These are phyloP conservation scores for Psettodes erumei DNA, from an alignment of 2,113 vertebrate species.

Conservation along the genomic window DNA sequence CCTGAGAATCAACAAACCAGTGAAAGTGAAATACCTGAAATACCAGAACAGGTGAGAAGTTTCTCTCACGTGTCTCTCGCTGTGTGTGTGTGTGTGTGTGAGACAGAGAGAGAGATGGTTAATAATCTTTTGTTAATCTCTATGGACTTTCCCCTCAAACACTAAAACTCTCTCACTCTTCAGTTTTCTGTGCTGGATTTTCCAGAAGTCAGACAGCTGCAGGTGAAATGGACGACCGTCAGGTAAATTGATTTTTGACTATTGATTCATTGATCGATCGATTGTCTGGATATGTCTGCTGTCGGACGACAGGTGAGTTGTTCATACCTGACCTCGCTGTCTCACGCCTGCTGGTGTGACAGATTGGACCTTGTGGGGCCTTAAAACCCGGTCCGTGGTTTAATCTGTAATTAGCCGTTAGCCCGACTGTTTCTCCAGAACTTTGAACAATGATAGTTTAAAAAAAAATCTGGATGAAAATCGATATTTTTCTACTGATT, in stretches of 20 bases:
- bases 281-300: too few species aligned
- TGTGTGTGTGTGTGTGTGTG: neutral
- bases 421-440: too few species aligned
- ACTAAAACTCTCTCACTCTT: neutral
- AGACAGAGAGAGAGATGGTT: conserved; percentile 11
- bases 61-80: neutral
- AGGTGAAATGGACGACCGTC: conserved; percentile 38
- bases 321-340: too few species aligned
- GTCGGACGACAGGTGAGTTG: too few species aligned
- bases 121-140: conserved; percentile 49
- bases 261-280: too few species aligned
- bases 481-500: too few species aligned
- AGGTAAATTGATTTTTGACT: conserved; percentile 45
- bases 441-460: too few species aligned
- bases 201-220: neutral
- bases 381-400: too few species aligned
- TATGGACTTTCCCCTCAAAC: conserved; percentile 58
- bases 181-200: neutral
- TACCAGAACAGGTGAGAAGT: conserved; percentile 11
- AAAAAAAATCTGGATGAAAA: too few species aligned
- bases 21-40: neutral
- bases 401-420: too few species aligned
- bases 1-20: conserved; percentile 10
- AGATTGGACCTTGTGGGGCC: too few species aligned
- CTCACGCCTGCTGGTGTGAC: too few species aligned